phyloP scores from a whole-genome alignment of 2,797 vertebrate genomes.

The Sparidentex hasta region DNA sequence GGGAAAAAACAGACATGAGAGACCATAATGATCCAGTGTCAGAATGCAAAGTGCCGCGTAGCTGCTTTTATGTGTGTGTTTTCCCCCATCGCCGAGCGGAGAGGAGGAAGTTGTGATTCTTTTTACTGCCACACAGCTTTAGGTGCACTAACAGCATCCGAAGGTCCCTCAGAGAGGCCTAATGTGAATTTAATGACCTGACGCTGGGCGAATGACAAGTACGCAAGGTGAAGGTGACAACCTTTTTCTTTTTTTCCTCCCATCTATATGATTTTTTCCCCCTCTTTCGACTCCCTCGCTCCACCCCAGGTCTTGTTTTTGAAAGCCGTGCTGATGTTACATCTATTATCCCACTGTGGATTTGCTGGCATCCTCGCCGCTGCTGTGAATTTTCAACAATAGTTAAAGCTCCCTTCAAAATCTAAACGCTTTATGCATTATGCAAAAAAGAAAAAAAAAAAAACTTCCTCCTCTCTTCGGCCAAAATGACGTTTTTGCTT shows the following conservation, averaged over 20 bases:
- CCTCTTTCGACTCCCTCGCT: slow-evolving; percentile 52
- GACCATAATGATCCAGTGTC: slow-evolving; percentile 94
- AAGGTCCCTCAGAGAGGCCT: slow-evolving; percentile 93
- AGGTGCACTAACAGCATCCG: slow-evolving; percentile 95
- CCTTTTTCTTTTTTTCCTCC: slow-evolving; percentile 85
- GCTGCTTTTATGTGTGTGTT: slow-evolving; percentile 86
- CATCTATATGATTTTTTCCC: slow-evolving; percentile 87
- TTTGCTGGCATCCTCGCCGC: slow-evolving; percentile 24
- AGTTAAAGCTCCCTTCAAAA: slow-evolving; percentile 46
- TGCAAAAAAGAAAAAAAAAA: slow-evolving; percentile 29
- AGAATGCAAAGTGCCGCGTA: slow-evolving; percentile 92
- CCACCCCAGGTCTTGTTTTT: slow-evolving; percentile 60
- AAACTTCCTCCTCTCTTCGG: slow-evolving; percentile 18
- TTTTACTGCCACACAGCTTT: slow-evolving; percentile 91
- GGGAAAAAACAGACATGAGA: slow-evolving; percentile 81
- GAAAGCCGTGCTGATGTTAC: slow-evolving; percentile 60
- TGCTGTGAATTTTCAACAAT: slow-evolving; percentile 41
- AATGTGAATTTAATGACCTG: slow-evolving; percentile 99
- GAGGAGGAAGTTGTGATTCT: slow-evolving; percentile 73
- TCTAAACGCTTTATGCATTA: slow-evolving; percentile 55
- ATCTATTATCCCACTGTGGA: slow-evolving; percentile 51
- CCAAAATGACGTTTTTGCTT: slow-evolving; percentile 33
- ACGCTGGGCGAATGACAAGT: slow-evolving; percentile 95
- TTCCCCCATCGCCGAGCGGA: slow-evolving; percentile 60
- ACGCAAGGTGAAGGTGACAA: slow-evolving; percentile 96